These are phyloP conservation scores for Diglossa cyanea DNA, from an alignment of 2,797 vertebrate genomes.

Conservation along the genomic window DNA sequence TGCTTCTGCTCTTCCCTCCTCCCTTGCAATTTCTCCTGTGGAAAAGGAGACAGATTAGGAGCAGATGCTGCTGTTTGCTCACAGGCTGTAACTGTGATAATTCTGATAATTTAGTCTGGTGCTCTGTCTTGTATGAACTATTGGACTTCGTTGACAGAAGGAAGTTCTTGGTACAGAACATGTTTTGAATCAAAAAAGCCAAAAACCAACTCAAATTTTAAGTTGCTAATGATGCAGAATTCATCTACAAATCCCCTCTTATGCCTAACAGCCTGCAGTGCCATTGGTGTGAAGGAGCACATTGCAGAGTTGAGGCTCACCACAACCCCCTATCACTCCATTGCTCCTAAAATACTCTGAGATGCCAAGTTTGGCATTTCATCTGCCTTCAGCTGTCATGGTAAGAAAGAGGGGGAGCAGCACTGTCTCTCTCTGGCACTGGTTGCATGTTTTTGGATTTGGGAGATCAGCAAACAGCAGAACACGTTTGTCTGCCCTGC, in stretches of 20 bases:
- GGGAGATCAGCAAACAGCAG: neutral
- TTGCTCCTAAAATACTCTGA: neutral
- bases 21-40: neutral
- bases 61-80: conserved; percentile 51
- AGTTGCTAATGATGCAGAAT: neutral
- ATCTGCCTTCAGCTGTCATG: neutral
- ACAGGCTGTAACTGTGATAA: conserved; percentile 1
- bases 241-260: neutral
- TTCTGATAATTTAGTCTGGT: neutral
- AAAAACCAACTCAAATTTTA: neutral
- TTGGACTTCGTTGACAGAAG: neutral
- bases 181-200: neutral
- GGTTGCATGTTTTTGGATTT: neutral
- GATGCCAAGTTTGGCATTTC: neutral
- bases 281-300: neutral
- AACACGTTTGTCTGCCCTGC: neutral
- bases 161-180: neutral
- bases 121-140: neutral
- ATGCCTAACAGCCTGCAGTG: neutral
- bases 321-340: neutral
- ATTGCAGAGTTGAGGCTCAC: neutral
- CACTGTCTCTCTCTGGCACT: neutral
- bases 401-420: neutral
- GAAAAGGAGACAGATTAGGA: conserved; percentile 29
- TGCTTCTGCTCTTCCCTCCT: neutral